A percentile compares a stretch with the other conserved stretches of the same genome.
Evolutionary conservation across 2,113 vertebrate species (phyloP).

Genomic region (Hydrochoerus hydrochaeris): DNA sequence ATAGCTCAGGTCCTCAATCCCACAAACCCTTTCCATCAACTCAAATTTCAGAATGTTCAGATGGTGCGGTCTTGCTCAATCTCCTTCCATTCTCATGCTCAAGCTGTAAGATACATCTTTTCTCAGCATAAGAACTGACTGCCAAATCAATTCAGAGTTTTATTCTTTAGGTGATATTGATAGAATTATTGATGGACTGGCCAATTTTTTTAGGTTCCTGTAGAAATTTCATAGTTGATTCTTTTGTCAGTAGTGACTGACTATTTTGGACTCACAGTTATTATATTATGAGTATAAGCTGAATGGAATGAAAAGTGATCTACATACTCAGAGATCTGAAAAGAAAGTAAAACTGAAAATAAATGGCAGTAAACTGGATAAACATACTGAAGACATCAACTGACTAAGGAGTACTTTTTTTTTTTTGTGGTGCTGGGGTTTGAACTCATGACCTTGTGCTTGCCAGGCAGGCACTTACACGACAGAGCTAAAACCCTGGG

Average conservation of each 20-base stretch:
- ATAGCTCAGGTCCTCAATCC: background rate
- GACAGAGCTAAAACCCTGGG: too few relatives aligned
- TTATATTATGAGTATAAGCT: background rate
- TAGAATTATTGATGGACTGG: background rate
- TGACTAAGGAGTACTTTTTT: background rate
- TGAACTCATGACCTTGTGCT: too few relatives aligned
- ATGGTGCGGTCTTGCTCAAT: background rate
- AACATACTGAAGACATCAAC: background rate
- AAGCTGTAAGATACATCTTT: background rate
- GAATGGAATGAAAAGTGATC: background rate
- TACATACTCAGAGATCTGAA: background rate
- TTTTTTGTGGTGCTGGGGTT: too few relatives aligned
- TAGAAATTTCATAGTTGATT: background rate
- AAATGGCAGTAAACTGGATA: background rate
- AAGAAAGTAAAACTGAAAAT: background rate
- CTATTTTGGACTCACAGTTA: background rate
- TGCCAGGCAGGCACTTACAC: too few relatives aligned
- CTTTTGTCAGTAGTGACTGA: background rate
- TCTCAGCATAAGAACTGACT: background rate
- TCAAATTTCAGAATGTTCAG: slow-evolving; percentile 11
- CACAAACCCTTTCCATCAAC: background rate
- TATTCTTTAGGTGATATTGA: background rate
- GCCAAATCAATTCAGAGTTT: background rate
- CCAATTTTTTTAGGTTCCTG: background rate
- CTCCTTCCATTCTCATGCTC: background rate